Base-by-base conservation (phyloP, 92 coral and sea anemone genomes). In the Isaurus tuberculatus region DNA sequence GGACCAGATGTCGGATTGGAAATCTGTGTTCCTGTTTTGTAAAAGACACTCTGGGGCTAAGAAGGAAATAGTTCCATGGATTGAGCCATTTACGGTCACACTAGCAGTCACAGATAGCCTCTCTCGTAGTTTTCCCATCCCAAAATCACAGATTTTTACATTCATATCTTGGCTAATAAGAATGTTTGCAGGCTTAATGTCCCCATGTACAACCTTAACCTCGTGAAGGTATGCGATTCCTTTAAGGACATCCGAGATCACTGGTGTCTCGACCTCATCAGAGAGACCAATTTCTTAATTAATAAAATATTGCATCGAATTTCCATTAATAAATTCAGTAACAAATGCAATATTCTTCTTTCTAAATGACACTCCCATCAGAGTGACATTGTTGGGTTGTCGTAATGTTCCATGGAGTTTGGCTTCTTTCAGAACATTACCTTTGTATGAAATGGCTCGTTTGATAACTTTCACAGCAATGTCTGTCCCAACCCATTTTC, bases 141-240 rank as follows among this genome's bases (percentile, higher is more conserved):
- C 92, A 80, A 89, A 89, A 73, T 89, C 92, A 80, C 92, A 84
- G 8, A 84, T 42, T 82, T 89, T 89, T 5, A 86, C 83, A 16
- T 89, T 53, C 79, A 84, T 79, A 15, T 79, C 72, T 64, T 84
- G 19, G 34, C 85, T 58, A 0, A 89, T 60, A 55, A 89, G 65
- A 16, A 89, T 79, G 80, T 89, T 89, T 17, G 86, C 92, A 51
- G 88, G 88, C 83, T 88, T 83, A 0, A 83, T n/a, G 70, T 79
- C 92, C 9, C 88, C 66, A 72, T 89, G 92, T 6, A 79, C 83
- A 32, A 89, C 89, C 51, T 51, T 32, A 6, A 88, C 88, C 34
- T 88, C 88, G 70, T 78, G 88, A 0, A 88, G 84, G 78, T 88
- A 88, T 30, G 91, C 82, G 31, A 84, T 61, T 11, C 92, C 86